A percentile compares a stretch with the other conserved stretches of the same genome.
Evolutionary conservation across 2,888 invertebrate genomes (phyloP).

Genomic region (Dastarcus helophoroides): DNA sequence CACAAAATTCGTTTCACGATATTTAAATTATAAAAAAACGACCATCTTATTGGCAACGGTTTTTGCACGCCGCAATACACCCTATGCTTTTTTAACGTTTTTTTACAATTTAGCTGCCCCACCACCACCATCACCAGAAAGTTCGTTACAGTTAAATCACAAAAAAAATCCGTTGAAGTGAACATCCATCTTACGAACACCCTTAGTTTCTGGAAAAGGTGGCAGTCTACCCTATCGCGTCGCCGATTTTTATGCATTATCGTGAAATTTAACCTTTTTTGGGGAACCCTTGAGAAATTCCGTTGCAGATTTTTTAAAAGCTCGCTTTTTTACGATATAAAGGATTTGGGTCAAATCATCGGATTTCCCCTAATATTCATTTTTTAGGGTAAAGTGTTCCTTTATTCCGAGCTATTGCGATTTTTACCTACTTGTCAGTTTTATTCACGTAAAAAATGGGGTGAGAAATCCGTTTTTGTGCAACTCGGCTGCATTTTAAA

Average conservation of each 20-base stretch:
- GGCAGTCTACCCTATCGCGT: no score
- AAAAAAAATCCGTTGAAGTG: slow-evolving; percentile 4
- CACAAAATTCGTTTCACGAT: no score
- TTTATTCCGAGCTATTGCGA: slow-evolving; percentile 26
- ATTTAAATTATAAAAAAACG: no score
- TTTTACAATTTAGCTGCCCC: no score
- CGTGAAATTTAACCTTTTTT: slow-evolving; percentile 22
- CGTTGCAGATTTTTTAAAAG: slow-evolving; percentile 27
- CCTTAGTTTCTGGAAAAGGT: slow-evolving; percentile 11
- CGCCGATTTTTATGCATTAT: slow-evolving; percentile 20
- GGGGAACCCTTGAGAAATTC: slow-evolving; percentile 31
- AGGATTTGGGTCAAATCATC: slow-evolving; percentile 26
- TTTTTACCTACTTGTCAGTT: slow-evolving; percentile 31
- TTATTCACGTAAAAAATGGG: slow-evolving; percentile 24
- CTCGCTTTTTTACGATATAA: slow-evolving; percentile 23
- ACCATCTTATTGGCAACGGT: no score
- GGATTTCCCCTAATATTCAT: slow-evolving; percentile 22
- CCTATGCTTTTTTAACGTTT: no score
- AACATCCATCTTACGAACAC: slow-evolving; percentile 1
- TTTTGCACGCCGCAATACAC: no score
- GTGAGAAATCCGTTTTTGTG: slow-evolving; percentile 23
- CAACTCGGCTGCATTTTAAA: slow-evolving; percentile 27
- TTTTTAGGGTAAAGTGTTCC: slow-evolving; percentile 30
- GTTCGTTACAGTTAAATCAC: not conserved
- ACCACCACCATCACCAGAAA: not conserved